phyloP scores from a whole-genome alignment of 2,113 vertebrate species.

The Picathartes gymnocephalus region DNA sequence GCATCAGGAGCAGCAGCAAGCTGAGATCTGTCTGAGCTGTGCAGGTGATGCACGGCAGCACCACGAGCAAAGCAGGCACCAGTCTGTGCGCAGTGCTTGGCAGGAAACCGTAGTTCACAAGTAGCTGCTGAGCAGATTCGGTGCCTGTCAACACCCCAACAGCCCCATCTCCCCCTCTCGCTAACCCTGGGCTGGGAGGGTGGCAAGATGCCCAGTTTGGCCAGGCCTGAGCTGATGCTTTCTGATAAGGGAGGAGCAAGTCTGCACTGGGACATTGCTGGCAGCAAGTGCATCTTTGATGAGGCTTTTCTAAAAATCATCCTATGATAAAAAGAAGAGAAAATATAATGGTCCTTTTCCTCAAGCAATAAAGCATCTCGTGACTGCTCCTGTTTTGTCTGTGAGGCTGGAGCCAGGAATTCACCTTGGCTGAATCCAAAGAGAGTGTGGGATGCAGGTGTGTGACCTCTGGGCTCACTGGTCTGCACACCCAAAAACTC shows the following conservation, averaged over 20 bases:
- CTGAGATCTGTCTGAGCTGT: neutral
- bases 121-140: rapidly evolving
- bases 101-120: neutral
- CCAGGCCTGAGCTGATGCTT: neutral
- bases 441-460: neutral
- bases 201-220: neutral
- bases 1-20: neutral
- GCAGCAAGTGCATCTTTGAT: neutral
- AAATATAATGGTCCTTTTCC: neutral
- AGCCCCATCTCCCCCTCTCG: rapidly evolving
- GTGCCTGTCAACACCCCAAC: neutral
- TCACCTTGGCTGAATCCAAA: neutral
- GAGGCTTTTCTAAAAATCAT: neutral
- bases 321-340: neutral
- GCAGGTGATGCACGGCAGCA: neutral
- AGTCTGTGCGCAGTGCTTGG: neutral
- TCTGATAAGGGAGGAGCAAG: neutral
- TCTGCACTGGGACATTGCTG: neutral
- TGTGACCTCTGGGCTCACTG: neutral
- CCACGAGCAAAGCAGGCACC: neutral
- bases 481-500: neutral
- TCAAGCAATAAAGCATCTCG: rapidly evolving
- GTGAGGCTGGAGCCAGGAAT: neutral
- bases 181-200: neutral
- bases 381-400: neutral